Conservation (phyloP, 2,797 vertebrate species). For the Pterois miles region DNA sequence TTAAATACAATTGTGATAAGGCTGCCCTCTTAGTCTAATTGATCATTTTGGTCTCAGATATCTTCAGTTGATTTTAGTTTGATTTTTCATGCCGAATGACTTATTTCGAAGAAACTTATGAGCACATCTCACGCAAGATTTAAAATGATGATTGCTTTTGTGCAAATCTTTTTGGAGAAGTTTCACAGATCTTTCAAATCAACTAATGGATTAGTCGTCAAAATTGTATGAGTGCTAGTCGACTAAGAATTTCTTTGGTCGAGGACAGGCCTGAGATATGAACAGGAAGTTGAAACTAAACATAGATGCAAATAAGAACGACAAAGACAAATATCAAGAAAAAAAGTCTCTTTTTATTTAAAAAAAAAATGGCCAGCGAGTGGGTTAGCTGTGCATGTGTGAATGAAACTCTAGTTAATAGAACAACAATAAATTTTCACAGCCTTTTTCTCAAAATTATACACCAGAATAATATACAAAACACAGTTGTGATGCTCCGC, state of each 20-base stretch:
- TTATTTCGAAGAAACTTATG: no score
- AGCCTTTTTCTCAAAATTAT: constrained; percentile 82
- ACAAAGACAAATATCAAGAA: constrained; percentile 69
- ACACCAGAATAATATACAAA: constrained; percentile 79
- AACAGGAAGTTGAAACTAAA: background rate
- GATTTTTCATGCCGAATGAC: no score
- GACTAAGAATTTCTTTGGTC: no score
- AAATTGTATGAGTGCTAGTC: no score
- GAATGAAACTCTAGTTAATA: constrained; percentile 87
- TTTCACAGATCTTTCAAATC: no score
- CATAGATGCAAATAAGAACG: constrained; percentile 42
- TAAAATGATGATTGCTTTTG: no score
- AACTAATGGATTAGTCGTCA: no score
- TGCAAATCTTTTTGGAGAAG: no score
- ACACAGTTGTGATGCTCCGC: constrained; percentile 64
- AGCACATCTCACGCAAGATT: no score
- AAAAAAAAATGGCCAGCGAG: constrained; percentile 85
- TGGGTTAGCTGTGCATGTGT: constrained; percentile 93
- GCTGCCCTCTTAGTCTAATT: no score
- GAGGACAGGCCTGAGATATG: background rate
- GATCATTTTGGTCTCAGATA: no score
- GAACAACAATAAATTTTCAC: constrained; percentile 81
- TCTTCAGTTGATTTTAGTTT: no score
- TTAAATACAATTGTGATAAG: background rate
- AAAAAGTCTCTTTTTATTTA: constrained; percentile 75